Evolutionary conservation across 2,888 invertebrate genomes (phyloP).

Genomic region (Drosophila paracracens): DNA sequence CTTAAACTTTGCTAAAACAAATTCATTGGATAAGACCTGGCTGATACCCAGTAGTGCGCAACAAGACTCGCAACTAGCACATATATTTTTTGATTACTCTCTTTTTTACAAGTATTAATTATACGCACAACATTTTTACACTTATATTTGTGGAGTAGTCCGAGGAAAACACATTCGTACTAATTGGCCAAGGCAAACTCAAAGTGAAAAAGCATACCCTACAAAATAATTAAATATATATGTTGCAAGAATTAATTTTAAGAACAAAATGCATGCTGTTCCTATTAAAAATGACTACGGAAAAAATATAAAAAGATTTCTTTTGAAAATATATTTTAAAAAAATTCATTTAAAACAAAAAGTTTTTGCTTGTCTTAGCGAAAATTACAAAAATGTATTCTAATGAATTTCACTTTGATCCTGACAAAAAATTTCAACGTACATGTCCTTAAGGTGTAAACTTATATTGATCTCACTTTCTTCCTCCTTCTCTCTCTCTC

Average conservation of each 20-base stretch:
- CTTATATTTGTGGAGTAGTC: background rate
- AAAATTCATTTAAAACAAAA: background rate
- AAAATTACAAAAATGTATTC: background rate
- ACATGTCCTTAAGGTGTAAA: background rate
- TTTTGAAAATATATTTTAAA: background rate
- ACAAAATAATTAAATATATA: background rate
- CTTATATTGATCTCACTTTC: background rate
- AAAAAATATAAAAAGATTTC: background rate
- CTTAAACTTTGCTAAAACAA: background rate
- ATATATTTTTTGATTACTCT: background rate
- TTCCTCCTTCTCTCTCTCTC: too few species aligned
- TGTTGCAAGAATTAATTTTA: constrained; percentile 8
- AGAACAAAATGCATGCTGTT: constrained; percentile 1
- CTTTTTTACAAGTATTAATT: background rate
- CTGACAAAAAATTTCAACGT: constrained; percentile 6
- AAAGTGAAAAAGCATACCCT: background rate
- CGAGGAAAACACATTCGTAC: background rate
- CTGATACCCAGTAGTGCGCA: background rate
- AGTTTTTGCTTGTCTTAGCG: background rate
- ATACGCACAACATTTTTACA: background rate
- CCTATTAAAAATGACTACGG: background rate
- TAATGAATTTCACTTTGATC: constrained; percentile 8
- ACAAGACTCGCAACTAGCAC: too few species aligned
- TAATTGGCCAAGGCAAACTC: background rate
- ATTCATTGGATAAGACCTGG: constrained; percentile 1